Evolutionary conservation across 1,140 invertebrate species (phyloP), one percentile per base, ranked within the genome.

Genomic region (Saccostrea glomerata): DNA sequence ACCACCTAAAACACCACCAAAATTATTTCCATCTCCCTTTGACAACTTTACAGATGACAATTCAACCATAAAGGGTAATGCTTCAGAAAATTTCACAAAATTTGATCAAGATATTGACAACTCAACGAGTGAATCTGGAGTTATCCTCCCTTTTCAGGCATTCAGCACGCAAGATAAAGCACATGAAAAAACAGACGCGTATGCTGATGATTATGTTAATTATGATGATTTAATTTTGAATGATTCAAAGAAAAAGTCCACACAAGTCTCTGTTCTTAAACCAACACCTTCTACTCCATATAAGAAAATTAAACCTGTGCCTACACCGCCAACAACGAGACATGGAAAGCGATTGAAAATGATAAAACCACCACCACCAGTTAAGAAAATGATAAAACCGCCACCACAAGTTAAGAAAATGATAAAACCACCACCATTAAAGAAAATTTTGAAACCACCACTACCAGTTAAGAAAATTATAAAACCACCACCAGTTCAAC

Each of bases 381-480:
- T 60, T 12, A 60, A 60, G 13, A 60, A 60, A 60, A 60, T 60
- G 3, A 60, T 17, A 60, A 15, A 60, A 13, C 13, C 13, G 15
- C 3, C 58, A 60, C 56, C 12, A 58, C 12, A 2, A 13, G 12
- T 58, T 17, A 58, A 58, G 12, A 58, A 58, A 58, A 58, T 58
- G 0, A 58, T 13, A 58, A 9, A 58, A 13, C 12, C 12, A 58
- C 1, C 56, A 58, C 56, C 12, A n/a, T n/a, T n/a, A 94, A 12
- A 92, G 91, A 84, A 91, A n/a, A n/a, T n/a, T n/a, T n/a, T n/a
- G n/a, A n/a, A n/a, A n/a, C n/a, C n/a, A n/a, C n/a, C n/a, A n/a
- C n/a, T n/a, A 58, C 12, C 2, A 13, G 12, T 58, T 17, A 58
- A 58, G 12, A 58, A 58, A 58, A 58, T 58, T 1, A 58, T 13